A percentile compares a stretch with the other conserved stretches of the same genome.
phyloP scores from a whole-genome alignment of 2,797 vertebrate genomes.

The Myripristis murdjan region DNA sequence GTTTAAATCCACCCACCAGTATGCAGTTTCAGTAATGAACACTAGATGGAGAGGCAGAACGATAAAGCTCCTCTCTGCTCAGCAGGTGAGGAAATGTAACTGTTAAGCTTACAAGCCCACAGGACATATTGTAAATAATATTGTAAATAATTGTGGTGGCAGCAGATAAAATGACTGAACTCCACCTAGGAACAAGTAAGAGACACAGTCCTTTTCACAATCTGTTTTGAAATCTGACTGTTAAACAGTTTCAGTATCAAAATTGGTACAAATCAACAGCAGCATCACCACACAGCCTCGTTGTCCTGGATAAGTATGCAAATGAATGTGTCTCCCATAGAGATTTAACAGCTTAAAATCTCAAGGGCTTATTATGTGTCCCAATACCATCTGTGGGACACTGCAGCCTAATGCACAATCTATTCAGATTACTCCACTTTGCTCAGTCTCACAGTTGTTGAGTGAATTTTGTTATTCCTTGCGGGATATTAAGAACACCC shows the following conservation, averaged over 20 bases:
- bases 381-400: neutral
- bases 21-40: constrained; percentile 42
- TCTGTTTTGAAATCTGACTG: neutral
- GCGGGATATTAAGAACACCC: neutral
- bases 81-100: neutral
- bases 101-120: neutral
- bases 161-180: neutral
- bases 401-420: neutral
- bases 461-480: neutral
- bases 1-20: constrained; percentile 3
- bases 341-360: constrained; percentile 2
- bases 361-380: constrained; percentile 4
- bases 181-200: neutral
- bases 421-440: neutral
- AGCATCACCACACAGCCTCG: neutral
- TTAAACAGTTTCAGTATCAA: neutral
- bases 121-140: constrained; percentile 1
- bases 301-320: neutral
- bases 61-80: neutral
- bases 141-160: constrained; percentile 4
- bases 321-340: neutral
- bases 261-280: neutral
- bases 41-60: constrained; percentile 71
- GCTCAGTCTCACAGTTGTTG: neutral
- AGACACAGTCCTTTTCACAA: neutral